A percentile compares a stretch with the other conserved stretches of the same genome.
Conservation (phyloP, 2,888 invertebrate species). For the Thumatha senex region DNA sequence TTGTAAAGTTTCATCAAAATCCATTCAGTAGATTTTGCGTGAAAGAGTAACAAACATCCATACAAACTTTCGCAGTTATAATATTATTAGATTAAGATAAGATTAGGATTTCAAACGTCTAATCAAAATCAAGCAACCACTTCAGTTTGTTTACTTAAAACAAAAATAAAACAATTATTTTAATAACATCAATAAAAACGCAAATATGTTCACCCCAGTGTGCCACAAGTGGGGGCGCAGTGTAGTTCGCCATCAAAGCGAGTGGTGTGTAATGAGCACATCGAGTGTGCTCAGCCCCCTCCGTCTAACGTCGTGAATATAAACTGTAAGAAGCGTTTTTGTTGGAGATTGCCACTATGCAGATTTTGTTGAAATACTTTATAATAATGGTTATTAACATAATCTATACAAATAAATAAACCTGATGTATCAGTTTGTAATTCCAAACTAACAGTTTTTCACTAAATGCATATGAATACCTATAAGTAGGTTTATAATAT, state of each 20-base stretch:
- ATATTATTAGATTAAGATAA: neutral
- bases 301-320: conserved; percentile 21
- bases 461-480: too few species aligned
- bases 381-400: neutral
- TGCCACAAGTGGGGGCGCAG: conserved; percentile 8
- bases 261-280: conserved; percentile 33
- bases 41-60: too few species aligned
- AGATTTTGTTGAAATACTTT: neutral
- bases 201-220: conserved; percentile 35
- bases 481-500: too few species aligned
- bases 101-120: neutral
- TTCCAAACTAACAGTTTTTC: too few species aligned
- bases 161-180: conserved; percentile 18
- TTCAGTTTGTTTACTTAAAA: conserved; percentile 10
- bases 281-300: conserved; percentile 25
- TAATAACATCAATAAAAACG: conserved; percentile 37
- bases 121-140: neutral
- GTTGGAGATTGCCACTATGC: conserved; percentile 5
- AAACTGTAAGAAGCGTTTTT: conserved; percentile 29
- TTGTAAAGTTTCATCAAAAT: too few species aligned
- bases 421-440: too few species aligned
- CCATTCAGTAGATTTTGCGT: too few species aligned
- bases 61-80: neutral
- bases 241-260: conserved; percentile 33
- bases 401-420: too few species aligned